Evolutionary conservation across 2,113 vertebrate species (phyloP), one percentile per base, ranked within the genome.

Genomic region (Enhydra lutris): DNA sequence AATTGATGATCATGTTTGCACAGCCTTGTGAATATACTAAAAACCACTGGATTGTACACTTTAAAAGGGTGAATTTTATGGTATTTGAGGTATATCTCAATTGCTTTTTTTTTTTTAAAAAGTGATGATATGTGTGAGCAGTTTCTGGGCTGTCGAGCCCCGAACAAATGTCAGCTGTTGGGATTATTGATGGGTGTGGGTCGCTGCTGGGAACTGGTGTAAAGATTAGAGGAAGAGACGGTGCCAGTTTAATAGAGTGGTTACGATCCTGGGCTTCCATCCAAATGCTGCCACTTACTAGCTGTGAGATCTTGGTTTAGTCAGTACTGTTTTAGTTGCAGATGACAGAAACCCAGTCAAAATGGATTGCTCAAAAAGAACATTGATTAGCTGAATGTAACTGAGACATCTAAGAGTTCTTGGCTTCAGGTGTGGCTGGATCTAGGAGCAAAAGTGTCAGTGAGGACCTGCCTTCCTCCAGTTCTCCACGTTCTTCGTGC

Each of bases 251-350:
- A 52, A 93, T 47, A 82, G 67, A 82, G 42, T 71, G 59, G 85
- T 59, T 63, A n/a, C 78, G 87, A 57, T 59, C 67, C 88, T 85
- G 81, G 79, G 76, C 88, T 65, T 88, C 21, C 15, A 61, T 55
- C 93, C 95, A 84, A 50, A 23, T 31, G 39, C 71, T 91, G 63
- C 94, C 74, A 21, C 93, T 94, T 83, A 59, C 84, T 94, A 87
- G 55, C 71, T 9, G 0, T 26, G 71, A 94, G 88, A 9, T 89
- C 87, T 76, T 86, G 69, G 52, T 95, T 94, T 39, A 79, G 73
- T 92, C 59, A 73, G 78, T 67, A 78, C 52, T 45, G 45, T 73
- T 50, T 55, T 63, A 24, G 90, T 88, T 34, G 9, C 81, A 95
- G 76, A 65, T 69, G 82, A 91, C 42, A 80, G 91, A 91, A 86